Percentiles rank a stretch among this genome's conserved stretches.
These are phyloP conservation scores for Zeuzera pyrina DNA, from an alignment of 2,888 invertebrate species.

Conservation along the genomic window DNA sequence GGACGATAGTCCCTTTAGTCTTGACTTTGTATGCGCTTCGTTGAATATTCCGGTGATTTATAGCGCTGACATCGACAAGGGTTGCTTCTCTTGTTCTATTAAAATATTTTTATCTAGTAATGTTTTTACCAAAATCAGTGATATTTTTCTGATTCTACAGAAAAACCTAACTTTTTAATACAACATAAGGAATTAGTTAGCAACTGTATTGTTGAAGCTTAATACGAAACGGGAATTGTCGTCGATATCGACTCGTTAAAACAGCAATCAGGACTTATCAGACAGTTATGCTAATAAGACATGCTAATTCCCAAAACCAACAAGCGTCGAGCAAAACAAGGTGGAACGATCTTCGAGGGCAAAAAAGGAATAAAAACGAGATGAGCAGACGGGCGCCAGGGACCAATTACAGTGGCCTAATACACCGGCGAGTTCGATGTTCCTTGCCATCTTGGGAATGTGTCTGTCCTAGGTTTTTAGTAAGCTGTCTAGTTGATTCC, in stretches of 20 bases:
- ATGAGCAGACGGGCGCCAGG: conserved; percentile 62
- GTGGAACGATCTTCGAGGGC: conserved; percentile 25
- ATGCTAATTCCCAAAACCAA: conserved; percentile 73
- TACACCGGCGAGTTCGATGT: conserved; percentile 9
- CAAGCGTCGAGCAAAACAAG: conserved; percentile 48
- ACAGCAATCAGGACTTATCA: conserved; percentile 62
- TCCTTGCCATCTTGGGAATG: conserved; percentile 22
- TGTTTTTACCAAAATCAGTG: too few relatives aligned
- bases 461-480: conserved; percentile 4
- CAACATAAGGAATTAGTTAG: too few relatives aligned
- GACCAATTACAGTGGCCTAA: conserved; percentile 44
- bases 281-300: conserved; percentile 71
- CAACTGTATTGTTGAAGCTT: too few relatives aligned
- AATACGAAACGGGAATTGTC: too few relatives aligned
- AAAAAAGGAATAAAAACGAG: conserved; percentile 51
- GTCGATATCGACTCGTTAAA: conserved; percentile 49
- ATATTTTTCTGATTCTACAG: too few relatives aligned
- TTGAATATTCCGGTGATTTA: conserved; percentile 42
- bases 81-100: too few relatives aligned
- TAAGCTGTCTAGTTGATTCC: too few relatives aligned
- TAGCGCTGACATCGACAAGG: conserved; percentile 24
- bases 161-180: too few relatives aligned
- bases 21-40: conserved; percentile 29
- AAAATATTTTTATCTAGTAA: too few relatives aligned
- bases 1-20: conserved; percentile 26